Base-by-base conservation (phyloP, 2,113 vertebrate genomes). In the Mobula hypostoma region DNA sequence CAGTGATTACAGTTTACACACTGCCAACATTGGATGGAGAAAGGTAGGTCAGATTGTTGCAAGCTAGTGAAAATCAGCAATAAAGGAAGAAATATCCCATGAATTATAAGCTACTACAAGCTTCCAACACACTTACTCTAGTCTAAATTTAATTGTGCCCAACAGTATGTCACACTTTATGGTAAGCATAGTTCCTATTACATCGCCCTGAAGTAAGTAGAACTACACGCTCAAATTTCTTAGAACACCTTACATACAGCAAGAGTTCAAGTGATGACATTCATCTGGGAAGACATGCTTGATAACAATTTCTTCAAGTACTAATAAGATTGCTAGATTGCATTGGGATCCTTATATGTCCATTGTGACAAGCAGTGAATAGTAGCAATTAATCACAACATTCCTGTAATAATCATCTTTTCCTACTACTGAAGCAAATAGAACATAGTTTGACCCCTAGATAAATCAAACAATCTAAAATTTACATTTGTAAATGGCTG, bases 261-360 rank as follows among this genome's bases (percentile, higher is more conserved):
- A 32, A 63, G 85, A 14, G 29, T 88, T 88, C 4, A n/a, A 63
- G 58, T 32, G 7, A 17, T 66, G 29, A n/a, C 12, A 88, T 66
- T 88, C 29, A 17, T 88, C 29, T 6, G 0, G 36, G n/a, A 66
- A 32, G n/a, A 88, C 14, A 88, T 17, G 5, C 12, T 88, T 32
- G 58, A 29, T 87, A 27, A 87, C 24, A 61, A 87, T 66, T 15
- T 63, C 19, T 66, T 66, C 24, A 63, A n/a, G 29, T 32, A 88
- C 85, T 88, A 88, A 88, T 87, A 48, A 87, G 83, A 66, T 66
- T 66, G 85, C 29, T 32, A 12, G 85, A 17, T 11, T 88, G 85
- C 29, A 17, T 74, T 88, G 58, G 58, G 85, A 88, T 88, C 5
- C 3, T 6, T 63, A 24, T 83, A 21, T 83, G 56, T 56, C 80